phyloP scores from a whole-genome alignment of 2,113 vertebrate species.

The Stercorarius parasiticus region DNA sequence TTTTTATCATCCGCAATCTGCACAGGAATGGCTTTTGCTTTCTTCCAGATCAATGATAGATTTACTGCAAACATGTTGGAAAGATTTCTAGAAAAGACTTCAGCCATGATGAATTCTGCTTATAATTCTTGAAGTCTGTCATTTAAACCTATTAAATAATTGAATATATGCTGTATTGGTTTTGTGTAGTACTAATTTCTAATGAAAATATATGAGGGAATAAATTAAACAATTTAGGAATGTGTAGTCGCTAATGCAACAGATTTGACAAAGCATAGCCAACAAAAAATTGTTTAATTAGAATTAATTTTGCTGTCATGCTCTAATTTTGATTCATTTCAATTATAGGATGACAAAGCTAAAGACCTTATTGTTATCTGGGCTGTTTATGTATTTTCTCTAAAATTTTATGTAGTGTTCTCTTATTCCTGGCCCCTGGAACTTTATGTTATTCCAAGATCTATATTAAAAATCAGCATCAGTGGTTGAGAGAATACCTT shows the following conservation, averaged over 20 bases:
- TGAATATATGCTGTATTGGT: background rate
- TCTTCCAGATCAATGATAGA: background rate
- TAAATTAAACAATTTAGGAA: conserved; percentile 8
- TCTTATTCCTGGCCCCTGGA: background rate
- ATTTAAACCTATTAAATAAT: background rate
- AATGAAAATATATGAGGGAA: conserved; percentile 25
- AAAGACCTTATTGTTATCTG: background rate
- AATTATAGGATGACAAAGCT: background rate
- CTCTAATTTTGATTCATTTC: background rate
- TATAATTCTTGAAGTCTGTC: background rate
- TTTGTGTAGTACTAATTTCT: conserved; percentile 2
- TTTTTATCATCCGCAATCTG: background rate
- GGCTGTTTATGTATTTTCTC: background rate
- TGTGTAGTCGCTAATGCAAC: background rate
- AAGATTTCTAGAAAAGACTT: background rate
- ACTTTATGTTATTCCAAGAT: background rate
- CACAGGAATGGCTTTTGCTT: background rate
- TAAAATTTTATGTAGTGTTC: background rate
- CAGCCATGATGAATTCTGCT: background rate
- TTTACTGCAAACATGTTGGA: background rate
- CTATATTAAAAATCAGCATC: background rate
- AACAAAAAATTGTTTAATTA: background rate
- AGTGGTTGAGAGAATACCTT: background rate
- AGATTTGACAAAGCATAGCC: background rate
- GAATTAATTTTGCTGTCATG: conserved; percentile 16